Percentiles rank a stretch among this genome's conserved stretches.
These are phyloP conservation scores for Ellobium chinense DNA, from an alignment of 2,888 invertebrate genomes.

Conservation along the genomic window DNA sequence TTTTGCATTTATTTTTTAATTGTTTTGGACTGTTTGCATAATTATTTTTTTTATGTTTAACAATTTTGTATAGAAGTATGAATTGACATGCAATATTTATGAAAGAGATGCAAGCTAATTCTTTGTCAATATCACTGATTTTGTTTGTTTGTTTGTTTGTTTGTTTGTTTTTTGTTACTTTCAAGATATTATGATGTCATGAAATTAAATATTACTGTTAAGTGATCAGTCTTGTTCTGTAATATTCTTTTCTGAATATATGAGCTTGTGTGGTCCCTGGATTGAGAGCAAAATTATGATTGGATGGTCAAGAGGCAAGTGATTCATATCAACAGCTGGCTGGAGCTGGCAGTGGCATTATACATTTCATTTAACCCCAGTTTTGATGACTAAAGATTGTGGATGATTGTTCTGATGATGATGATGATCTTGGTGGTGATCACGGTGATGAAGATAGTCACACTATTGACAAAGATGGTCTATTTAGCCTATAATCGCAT, in stretches of 20 bases:
- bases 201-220: constrained; percentile 33
- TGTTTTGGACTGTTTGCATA: constrained; percentile 30
- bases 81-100: constrained; percentile 33
- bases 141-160: not conserved
- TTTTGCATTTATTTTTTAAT: constrained; percentile 1
- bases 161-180: constrained; percentile 15
- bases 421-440: no score
- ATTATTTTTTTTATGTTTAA: constrained; percentile 22
- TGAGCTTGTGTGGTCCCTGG: not conserved
- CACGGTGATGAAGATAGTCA: no score
- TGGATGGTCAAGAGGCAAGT: no score
- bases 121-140: constrained; percentile 3
- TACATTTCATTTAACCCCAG: no score
- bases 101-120: constrained; percentile 38
- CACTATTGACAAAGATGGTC: no score
- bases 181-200: constrained; percentile 34
- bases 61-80: constrained; percentile 17
- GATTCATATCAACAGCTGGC: no score
- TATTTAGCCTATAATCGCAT: no score
- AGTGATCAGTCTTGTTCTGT: not conserved
- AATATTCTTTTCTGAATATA: not conserved
- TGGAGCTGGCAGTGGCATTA: no score
- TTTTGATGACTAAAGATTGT: no score
- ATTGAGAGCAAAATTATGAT: no score
- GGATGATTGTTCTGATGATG: no score